Evolutionary conservation across 2,113 vertebrate species (phyloP).

Genomic region (Dendrocopos noguchii): DNA sequence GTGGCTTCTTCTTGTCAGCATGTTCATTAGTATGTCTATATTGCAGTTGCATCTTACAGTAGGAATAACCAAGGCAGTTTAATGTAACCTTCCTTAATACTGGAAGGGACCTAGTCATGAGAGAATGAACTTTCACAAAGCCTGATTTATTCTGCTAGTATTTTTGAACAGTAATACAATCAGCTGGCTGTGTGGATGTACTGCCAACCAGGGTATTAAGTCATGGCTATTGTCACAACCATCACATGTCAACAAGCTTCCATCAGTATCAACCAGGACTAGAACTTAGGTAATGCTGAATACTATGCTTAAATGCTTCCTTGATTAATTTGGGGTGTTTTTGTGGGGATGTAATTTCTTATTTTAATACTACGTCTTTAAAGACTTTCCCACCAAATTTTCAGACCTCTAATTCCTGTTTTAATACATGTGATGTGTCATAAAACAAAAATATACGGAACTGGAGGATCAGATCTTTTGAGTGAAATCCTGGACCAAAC

Average conservation of each 20-base stretch:
- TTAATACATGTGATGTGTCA: background rate
- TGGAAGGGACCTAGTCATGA: background rate
- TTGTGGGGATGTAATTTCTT: background rate
- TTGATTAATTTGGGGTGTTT: background rate
- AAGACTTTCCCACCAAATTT: background rate
- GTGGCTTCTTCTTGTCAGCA: background rate
- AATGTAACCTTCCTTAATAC: background rate
- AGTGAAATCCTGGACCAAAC: slow-evolving; percentile 7
- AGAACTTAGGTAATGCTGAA: background rate
- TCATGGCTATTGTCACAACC: background rate
- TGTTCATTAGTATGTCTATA: background rate
- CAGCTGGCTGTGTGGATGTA: background rate
- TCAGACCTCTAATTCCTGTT: background rate
- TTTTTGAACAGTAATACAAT: slow-evolving; percentile 19
- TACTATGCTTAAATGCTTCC: background rate
- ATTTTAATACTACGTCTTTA: background rate
- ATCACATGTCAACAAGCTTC: background rate
- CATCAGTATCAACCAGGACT: background rate
- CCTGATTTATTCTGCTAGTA: slow-evolving; percentile 7
- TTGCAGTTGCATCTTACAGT: background rate
- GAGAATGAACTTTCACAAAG: background rate
- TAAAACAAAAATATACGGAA: slow-evolving; percentile 14
- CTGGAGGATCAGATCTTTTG: background rate
- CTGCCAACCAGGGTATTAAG: background rate
- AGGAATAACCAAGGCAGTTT: background rate